A percentile compares a stretch with the other conserved stretches of the same genome.
Evolutionary conservation across 2,888 invertebrate species (phyloP).

Genomic region (Morinoia aosen): DNA sequence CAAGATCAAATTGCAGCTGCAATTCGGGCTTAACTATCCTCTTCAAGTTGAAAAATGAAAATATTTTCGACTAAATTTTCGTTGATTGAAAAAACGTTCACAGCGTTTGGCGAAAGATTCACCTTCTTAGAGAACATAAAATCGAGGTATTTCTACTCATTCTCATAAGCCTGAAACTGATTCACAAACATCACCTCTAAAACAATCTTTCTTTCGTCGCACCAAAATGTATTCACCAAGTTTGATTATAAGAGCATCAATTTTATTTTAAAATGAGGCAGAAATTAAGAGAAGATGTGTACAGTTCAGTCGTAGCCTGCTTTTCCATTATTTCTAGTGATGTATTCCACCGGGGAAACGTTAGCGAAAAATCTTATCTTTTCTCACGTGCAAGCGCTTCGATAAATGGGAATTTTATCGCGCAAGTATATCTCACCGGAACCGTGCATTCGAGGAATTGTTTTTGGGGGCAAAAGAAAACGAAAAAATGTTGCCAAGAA

Average conservation of each 20-base stretch:
- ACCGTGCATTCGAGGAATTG: neutral
- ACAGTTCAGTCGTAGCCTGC: neutral
- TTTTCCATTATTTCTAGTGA: neutral
- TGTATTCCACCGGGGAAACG: neutral
- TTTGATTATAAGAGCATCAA: neutral
- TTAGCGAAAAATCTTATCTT: neutral
- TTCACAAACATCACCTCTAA: neutral
- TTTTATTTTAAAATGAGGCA: neutral
- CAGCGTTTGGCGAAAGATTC: neutral
- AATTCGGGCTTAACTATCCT: neutral
- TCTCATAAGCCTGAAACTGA: neutral
- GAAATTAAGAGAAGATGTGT: neutral
- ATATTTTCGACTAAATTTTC: neutral
- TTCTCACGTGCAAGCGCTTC: neutral
- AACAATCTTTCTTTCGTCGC: neutral
- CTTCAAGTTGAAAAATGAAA: neutral
- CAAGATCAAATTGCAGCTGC: too few relatives aligned
- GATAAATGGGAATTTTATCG: conserved; percentile 4
- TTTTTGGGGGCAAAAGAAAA: neutral
- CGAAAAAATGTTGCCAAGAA: neutral
- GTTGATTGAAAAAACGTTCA: neutral
- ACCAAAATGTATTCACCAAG: neutral
- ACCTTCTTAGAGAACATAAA: neutral
- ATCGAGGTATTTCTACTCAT: neutral
- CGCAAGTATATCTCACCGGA: neutral